Base-by-base conservation (phyloP, 2,113 vertebrate species). In the Propithecus coquereli region DNA sequence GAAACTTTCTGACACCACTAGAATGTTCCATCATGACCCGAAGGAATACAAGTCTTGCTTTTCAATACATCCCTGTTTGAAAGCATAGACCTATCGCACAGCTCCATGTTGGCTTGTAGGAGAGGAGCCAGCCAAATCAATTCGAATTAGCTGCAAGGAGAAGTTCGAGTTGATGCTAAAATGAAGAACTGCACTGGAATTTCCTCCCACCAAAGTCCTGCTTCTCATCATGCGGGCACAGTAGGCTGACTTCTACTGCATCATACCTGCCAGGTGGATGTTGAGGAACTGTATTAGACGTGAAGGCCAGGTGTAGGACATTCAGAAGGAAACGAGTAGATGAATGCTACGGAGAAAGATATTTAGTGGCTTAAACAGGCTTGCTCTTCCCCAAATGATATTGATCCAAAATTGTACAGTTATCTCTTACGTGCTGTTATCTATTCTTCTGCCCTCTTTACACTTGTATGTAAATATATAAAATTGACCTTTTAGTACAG, bases 1-100 rank as follows among this genome's bases (percentile, higher is more conserved):
- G 97, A 97, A 97, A 87, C 94, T 74, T 97, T 87, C 97, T 96
- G 97, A 96, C 70, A 83, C 89, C 90, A 52, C 68, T 97, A 92
- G 70, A 96, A 96, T 95, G 92, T 97, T 83, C 73, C 95, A 94
- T 94, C 73, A 93, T 43, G 96, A 50, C 70, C 77, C 90, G 93
- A 74, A 97, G 93, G 96, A 98, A 87, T 5, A 95, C 95, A 94
- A 87, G 40, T 82, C 30, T 57, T n/a, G 54, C 87, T 96, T 97
- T 84, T 96, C 91, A 85, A 65, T 73, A 65, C 61, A 50, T 34
- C 91, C 87, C 22, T 91, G n/a, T 95, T 97, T 90, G 83, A 76
- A 87, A 94, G 47, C 95, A 61, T 95, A 97, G 97, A 79, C 50
- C 91, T 54, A 54, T 7, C 18, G 80, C 59, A 94, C 74, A 97